Conservation (phyloP, 1,140 invertebrate species). For the Myzus persicae region DNA sequence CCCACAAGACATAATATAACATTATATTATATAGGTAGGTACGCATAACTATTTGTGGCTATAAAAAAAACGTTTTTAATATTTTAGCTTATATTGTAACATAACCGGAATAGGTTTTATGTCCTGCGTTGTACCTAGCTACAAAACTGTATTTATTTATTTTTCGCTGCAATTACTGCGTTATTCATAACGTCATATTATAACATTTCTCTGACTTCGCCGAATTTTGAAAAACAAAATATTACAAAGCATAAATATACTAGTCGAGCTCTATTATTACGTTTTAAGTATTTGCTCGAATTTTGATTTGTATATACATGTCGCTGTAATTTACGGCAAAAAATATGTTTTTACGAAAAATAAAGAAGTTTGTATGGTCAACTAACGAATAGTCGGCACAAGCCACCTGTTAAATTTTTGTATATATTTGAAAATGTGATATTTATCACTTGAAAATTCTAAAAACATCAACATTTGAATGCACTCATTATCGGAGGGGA, state of each 20-base stretch:
- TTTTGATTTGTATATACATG: too few species aligned
- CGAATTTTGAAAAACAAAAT: too few species aligned
- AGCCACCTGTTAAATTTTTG: neutral
- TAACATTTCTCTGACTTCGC: too few species aligned
- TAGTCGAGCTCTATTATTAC: neutral
- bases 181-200: neutral
- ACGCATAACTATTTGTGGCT: neutral
- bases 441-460: neutral
- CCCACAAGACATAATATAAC: conserved; percentile 19
- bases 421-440: too few species aligned
- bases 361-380: too few species aligned
- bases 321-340: too few species aligned
- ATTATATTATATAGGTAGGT: neutral
- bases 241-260: neutral
- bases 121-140: neutral
- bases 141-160: neutral
- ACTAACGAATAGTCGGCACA: too few species aligned
- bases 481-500: neutral
- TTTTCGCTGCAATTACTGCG: neutral
- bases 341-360: too few species aligned
- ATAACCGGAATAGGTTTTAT: neutral
- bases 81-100: neutral
- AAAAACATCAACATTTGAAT: neutral
- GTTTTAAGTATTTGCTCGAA: too few species aligned
- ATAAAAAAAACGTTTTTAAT: neutral